Percentiles rank a stretch among this genome's conserved stretches.
Evolutionary conservation across 2,888 invertebrate species (phyloP).

Genomic region (Tridacna crocea): DNA sequence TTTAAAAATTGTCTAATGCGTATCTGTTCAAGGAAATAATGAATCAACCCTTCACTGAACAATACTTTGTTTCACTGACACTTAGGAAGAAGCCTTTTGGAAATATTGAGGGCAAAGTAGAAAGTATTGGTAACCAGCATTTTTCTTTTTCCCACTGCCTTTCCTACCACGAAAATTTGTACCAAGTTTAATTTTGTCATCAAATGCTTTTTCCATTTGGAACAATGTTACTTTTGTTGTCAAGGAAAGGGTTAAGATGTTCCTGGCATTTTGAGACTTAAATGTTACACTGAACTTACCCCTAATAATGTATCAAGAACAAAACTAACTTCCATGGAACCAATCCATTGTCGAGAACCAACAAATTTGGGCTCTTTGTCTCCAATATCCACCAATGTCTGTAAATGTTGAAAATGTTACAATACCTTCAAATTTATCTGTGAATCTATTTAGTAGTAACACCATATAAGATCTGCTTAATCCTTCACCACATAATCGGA

Average conservation of each 20-base stretch:
- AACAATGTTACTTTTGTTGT: background rate
- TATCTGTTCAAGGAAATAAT: too few species aligned
- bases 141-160: background rate
- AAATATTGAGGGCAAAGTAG: background rate
- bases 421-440: background rate
- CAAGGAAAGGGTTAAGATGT: background rate
- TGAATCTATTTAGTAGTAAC: too few species aligned
- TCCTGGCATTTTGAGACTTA: too few species aligned
- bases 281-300: conserved; percentile 70
- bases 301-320: conserved; percentile 92
- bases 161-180: background rate
- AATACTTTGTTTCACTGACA: too few species aligned
- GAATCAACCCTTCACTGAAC: too few species aligned
- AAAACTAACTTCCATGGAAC: conserved; percentile 98
- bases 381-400: conserved; percentile 96
- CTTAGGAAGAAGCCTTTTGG: background rate
- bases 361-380: conserved; percentile 95
- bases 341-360: conserved; percentile 98
- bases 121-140: background rate
- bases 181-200: background rate
- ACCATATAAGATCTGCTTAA: too few species aligned
- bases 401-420: conserved; percentile 84
- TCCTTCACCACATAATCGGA: too few species aligned
- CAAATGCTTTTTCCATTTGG: background rate
- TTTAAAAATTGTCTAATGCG: too few species aligned